phyloP scores from a whole-genome alignment of 2,113 vertebrate genomes.

The Brachyhypopomus occidentalis region DNA sequence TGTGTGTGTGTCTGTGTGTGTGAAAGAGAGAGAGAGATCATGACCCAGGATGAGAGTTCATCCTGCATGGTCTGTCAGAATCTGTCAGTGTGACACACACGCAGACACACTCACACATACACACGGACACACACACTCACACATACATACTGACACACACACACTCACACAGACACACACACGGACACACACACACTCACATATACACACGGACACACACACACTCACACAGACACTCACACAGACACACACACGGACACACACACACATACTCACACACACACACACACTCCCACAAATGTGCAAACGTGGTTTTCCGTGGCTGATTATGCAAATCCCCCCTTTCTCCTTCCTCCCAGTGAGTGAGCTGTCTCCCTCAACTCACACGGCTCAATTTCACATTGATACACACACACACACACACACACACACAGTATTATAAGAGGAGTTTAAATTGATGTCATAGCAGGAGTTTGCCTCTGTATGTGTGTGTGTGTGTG shows the following conservation, averaged over 20 bases:
- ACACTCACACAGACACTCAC: not conserved
- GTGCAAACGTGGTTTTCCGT: too few species aligned
- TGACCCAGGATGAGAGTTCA: constrained; percentile 3
- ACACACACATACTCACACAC: not conserved
- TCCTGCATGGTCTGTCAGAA: constrained; percentile 31
- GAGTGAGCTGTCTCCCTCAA: not conserved
- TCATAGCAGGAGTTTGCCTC: too few species aligned
- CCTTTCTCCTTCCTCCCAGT: too few species aligned
- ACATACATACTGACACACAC: not conserved
- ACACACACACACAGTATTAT: not conserved
- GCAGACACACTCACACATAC: constrained; percentile 26
- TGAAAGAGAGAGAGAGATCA: not conserved
- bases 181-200: constrained; percentile 14
- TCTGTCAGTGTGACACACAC: constrained; percentile 32
- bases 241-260: constrained; percentile 15
- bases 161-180: not conserved
- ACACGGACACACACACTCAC: too few species aligned
- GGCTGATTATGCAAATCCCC: too few species aligned
- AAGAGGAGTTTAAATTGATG: too few species aligned
- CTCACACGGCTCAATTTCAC: not conserved
- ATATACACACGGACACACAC: constrained; percentile 9
- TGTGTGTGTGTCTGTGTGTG: constrained; percentile 2
- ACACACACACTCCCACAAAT: too few species aligned
- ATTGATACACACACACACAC: not conserved
- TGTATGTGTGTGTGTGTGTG: not conserved